Evolutionary conservation across 2,797 vertebrate genomes (phyloP).

Genomic region (Sebastolobus altivelis): DNA sequence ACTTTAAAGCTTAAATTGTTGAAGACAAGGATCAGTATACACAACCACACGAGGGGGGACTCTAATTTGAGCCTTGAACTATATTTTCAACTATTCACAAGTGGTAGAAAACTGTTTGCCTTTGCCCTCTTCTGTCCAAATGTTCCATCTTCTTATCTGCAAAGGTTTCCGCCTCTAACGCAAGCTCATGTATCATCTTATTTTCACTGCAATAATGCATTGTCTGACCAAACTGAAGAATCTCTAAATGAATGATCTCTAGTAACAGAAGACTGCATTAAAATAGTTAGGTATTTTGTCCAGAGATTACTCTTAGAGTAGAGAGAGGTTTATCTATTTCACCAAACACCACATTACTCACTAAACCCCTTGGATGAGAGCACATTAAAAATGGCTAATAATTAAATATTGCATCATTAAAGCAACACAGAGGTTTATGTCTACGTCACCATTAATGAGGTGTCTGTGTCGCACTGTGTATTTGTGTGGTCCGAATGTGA

Average conservation of each 20-base stretch:
- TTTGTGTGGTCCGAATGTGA: slow-evolving; percentile 51
- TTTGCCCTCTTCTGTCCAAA: background rate
- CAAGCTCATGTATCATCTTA: background rate
- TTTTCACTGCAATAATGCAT: slow-evolving; percentile 11
- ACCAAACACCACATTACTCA: slow-evolving; percentile 14
- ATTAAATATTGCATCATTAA: slow-evolving; percentile 14
- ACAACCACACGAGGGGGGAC: background rate
- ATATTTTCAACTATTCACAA: background rate
- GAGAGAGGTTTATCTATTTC: background rate
- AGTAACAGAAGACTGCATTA: background rate
- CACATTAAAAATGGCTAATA: slow-evolving; percentile 2
- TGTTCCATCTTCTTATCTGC: background rate
- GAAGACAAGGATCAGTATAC: slow-evolving; percentile 4
- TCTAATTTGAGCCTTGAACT: background rate
- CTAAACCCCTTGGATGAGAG: background rate
- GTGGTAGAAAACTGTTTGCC: background rate
- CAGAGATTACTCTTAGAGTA: background rate
- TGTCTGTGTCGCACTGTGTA: background rate
- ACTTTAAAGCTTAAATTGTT: background rate
- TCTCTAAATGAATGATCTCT: background rate
- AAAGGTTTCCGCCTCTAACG: background rate
- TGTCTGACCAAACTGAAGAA: background rate
- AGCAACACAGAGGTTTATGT: slow-evolving; percentile 16
- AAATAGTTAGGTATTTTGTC: background rate
- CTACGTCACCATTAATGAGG: background rate